Conservation (phyloP, 2,113 vertebrate species). For the Dicerorhinus sumatrensis region DNA sequence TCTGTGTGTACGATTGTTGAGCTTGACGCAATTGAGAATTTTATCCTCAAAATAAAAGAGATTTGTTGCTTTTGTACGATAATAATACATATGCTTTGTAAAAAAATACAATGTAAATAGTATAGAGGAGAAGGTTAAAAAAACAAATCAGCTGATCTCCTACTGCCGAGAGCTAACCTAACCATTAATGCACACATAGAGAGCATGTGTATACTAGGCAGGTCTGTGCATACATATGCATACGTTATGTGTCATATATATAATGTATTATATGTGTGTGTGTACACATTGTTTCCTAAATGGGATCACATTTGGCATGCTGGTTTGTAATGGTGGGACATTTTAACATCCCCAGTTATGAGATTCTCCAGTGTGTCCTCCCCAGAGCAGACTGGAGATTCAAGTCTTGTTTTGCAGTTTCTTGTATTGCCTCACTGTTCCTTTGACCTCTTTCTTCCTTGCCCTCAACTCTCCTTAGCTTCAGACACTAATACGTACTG, state of each 20-base stretch:
- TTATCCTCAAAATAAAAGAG: constrained; percentile 36
- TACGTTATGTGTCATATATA: background rate
- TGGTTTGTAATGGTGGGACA: background rate
- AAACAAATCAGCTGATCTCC: background rate
- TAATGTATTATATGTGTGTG: background rate
- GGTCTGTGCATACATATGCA: background rate
- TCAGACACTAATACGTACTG: background rate
- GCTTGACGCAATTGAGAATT: background rate
- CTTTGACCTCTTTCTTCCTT: background rate
- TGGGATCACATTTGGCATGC: background rate
- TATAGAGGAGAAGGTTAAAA: background rate
- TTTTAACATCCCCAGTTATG: background rate
- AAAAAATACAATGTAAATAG: background rate
- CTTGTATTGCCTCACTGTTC: background rate
- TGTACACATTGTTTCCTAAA: background rate
- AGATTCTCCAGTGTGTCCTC: background rate
- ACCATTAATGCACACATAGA: background rate
- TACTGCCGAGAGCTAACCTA: background rate
- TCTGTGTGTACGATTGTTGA: background rate
- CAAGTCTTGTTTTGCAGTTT: background rate
- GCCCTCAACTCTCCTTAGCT: background rate
- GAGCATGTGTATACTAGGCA: background rate
- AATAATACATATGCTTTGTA: background rate
- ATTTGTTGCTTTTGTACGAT: background rate
- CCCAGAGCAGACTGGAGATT: background rate